Evolutionary conservation across 1,140 invertebrate genomes (phyloP).

Genomic region (Theocolax elegans): DNA sequence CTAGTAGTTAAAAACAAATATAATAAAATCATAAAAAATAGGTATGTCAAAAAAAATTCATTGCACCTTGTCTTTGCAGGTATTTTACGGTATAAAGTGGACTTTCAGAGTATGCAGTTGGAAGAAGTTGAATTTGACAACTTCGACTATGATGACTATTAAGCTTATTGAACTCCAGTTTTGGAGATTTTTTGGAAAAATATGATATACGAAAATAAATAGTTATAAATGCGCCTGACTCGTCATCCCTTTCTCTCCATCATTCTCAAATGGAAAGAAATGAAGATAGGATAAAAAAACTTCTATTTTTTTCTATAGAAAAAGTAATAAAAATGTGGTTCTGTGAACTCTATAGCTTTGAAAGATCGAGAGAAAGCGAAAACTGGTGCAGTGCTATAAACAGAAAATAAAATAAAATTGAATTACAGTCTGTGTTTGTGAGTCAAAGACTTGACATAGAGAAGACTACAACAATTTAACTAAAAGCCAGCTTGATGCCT

Average conservation of each 20-base stretch:
- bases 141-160: slow-evolving; percentile 95
- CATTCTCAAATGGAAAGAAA: slow-evolving; percentile 37
- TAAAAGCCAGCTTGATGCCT: slow-evolving; percentile 66
- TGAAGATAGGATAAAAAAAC: slow-evolving; percentile 38
- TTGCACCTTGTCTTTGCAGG: slow-evolving; percentile 73
- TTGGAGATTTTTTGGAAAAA: slow-evolving; percentile 17
- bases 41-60: slow-evolving; percentile 7
- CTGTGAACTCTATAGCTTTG: slow-evolving; percentile 38
- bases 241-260: slow-evolving; percentile 39
- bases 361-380: slow-evolving; percentile 43
- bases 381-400: slow-evolving; percentile 40
- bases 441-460: slow-evolving; percentile 56
- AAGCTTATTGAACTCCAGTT: slow-evolving; percentile 60
- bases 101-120: slow-evolving; percentile 96
- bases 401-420: slow-evolving; percentile 35
- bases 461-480: slow-evolving; percentile 42
- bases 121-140: slow-evolving; percentile 87
- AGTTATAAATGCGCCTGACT: slow-evolving; percentile 10
- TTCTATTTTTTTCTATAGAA: slow-evolving; percentile 43
- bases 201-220: slow-evolving; percentile 33
- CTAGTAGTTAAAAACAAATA: slow-evolving; percentile 14
- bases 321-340: slow-evolving; percentile 42
- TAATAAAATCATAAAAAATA: slow-evolving; percentile 18
- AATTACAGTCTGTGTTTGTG: slow-evolving; percentile 43
- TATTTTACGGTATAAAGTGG: slow-evolving; percentile 97